These are phyloP conservation scores for Pseudoatta argentina DNA, from an alignment of 1,140 invertebrate species.

Conservation along the genomic window DNA sequence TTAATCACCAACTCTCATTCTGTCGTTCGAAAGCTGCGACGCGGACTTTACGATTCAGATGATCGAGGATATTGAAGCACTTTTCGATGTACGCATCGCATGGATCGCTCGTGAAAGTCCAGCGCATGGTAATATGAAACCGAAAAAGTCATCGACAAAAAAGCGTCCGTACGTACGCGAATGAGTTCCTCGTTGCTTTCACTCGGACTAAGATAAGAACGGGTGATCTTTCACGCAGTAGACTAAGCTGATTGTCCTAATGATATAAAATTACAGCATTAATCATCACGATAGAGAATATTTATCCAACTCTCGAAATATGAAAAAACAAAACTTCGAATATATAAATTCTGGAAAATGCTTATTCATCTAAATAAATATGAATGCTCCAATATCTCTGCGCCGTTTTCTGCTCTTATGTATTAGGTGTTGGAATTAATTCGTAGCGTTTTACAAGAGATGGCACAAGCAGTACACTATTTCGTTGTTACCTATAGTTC, in stretches of 20 bases:
- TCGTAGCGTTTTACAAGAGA: no score
- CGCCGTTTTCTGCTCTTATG: neutral
- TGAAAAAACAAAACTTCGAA: no score
- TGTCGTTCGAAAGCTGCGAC: neutral
- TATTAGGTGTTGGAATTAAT: no score
- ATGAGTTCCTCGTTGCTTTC: conserved; percentile 67
- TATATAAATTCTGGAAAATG: neutral
- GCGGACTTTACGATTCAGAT: neutral
- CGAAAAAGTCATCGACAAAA: conserved; percentile 43
- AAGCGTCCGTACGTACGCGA: conserved; percentile 46
- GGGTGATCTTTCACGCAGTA: conserved; percentile 38
- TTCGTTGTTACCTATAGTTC: no score
- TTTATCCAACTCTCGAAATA: neutral
- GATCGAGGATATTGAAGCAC: neutral
- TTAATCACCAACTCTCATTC: neutral
- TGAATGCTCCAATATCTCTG: no score
- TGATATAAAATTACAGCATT: conserved; percentile 51
- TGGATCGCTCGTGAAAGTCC: conserved; percentile 63
- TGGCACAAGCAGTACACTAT: no score
- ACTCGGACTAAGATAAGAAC: conserved; percentile 60
- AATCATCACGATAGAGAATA: neutral
- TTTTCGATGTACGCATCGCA: conserved; percentile 13
- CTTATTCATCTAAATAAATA: neutral
- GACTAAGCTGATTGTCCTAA: conserved; percentile 61
- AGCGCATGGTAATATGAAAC: conserved; percentile 57